phyloP scores from a whole-genome alignment of 2,888 invertebrate species.

The Desoria tigrina region DNA sequence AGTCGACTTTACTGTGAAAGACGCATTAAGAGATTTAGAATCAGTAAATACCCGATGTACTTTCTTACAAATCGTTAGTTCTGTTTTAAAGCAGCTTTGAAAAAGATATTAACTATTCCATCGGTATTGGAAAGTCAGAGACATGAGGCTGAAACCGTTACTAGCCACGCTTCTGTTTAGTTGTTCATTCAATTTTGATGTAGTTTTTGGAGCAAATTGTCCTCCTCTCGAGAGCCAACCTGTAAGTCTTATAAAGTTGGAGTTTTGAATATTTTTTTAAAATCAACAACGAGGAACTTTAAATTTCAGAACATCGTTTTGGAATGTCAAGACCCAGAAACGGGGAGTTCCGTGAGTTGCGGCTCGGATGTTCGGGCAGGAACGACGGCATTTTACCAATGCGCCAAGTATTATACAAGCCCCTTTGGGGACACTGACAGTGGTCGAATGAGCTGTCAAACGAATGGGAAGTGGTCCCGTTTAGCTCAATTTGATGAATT shows the following conservation, averaged over 20 bases:
- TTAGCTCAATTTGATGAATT: conserved; percentile 43
- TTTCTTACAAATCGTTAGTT: too few species aligned
- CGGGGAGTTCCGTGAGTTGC: conserved; percentile 32
- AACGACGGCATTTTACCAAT: conserved; percentile 36
- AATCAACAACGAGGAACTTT: background rate
- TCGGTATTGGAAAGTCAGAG: too few species aligned
- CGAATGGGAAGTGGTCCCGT: conserved; percentile 35
- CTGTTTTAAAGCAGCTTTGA: too few species aligned
- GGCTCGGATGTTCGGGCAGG: conserved; percentile 16
- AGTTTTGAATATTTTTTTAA: background rate
- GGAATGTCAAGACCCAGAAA: conserved; percentile 36
- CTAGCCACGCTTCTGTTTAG: too few species aligned
- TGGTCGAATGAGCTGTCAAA: conserved; percentile 39
- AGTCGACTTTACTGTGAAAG: too few species aligned
- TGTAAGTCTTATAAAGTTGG: conserved; percentile 19
- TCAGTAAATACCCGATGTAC: too few species aligned
- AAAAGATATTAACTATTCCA: too few species aligned
- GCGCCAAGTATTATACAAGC: conserved; percentile 30
- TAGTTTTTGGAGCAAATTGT: conserved; percentile 13
- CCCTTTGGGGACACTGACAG: conserved; percentile 38
- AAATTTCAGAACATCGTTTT: conserved; percentile 34
- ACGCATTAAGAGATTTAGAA: too few species aligned
- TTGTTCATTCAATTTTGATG: too few species aligned
- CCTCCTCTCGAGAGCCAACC: conserved; percentile 14
- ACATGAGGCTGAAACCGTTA: too few species aligned